A percentile compares a stretch with the other conserved stretches of the same genome.
Conservation (phyloP, 2,888 invertebrate genomes). For the Leptopilina syphax region DNA sequence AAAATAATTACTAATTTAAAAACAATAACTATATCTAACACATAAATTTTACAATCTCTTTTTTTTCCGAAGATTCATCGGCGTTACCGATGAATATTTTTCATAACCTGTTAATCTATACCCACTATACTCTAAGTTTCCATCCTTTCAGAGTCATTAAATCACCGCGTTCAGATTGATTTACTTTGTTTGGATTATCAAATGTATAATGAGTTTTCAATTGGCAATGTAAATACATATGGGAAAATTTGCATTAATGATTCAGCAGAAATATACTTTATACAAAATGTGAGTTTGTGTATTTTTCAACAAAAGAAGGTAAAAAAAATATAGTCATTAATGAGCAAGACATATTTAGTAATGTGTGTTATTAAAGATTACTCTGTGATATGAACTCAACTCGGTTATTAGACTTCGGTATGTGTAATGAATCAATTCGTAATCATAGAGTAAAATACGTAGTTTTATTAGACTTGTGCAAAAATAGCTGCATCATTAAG, state of each 20-base stretch:
- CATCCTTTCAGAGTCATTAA: not conserved
- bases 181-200: not conserved
- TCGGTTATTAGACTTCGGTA: conserved; percentile 29
- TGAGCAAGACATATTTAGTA: conserved; percentile 17
- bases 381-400: conserved; percentile 1
- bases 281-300: not conserved
- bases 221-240: not conserved
- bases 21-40: not conserved
- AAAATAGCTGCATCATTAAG: conserved; percentile 23
- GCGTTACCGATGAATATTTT: not conserved
- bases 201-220: not conserved
- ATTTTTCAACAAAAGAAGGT: not conserved
- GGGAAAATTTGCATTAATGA: conserved; percentile 14
- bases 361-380: conserved; percentile 12
- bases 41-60: not conserved
- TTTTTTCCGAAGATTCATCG: no score
- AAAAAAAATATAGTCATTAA: conserved; percentile 4
- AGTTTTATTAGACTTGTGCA: conserved; percentile 20
- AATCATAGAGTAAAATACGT: conserved; percentile 25
- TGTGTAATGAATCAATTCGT: conserved; percentile 34
- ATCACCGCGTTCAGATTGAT: not conserved
- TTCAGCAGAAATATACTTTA: not conserved
- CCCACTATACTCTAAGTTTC: not conserved
- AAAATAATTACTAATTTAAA: not conserved
- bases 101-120: not conserved